phyloP scores from a whole-genome alignment of 2,113 vertebrate genomes.

The Haliaeetus leucogaster region DNA sequence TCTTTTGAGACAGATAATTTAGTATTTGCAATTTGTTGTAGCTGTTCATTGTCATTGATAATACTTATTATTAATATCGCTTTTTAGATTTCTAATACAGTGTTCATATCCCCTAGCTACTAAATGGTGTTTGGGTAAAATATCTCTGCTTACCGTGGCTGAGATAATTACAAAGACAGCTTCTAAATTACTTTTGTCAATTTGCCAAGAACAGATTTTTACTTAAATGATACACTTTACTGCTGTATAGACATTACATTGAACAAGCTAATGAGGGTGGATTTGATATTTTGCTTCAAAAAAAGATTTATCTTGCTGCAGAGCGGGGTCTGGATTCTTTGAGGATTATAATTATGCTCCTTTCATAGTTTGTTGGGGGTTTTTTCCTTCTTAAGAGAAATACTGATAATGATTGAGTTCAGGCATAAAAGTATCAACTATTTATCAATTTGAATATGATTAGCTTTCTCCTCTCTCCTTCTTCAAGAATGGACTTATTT shows the following conservation, averaged over 20 bases:
- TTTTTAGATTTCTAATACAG: background rate
- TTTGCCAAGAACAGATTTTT: conserved; percentile 41
- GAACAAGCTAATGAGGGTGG: background rate
- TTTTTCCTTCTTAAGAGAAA: background rate
- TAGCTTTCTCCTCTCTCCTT: background rate
- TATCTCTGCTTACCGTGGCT: background rate
- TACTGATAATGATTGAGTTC: background rate
- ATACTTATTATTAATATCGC: background rate
- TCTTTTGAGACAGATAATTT: background rate
- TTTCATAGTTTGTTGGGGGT: background rate
- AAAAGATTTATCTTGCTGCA: background rate
- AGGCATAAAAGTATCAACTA: background rate
- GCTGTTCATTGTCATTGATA: background rate
- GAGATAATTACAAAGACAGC: conserved; percentile 2
- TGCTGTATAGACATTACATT: background rate
- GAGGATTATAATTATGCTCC: background rate
- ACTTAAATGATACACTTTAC: conserved; percentile 19
- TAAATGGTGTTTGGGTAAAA: background rate
- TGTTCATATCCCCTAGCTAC: background rate
- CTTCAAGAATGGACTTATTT: background rate
- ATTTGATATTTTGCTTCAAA: conserved; percentile 29
- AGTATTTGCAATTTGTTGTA: background rate
- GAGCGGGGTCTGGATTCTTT: background rate
- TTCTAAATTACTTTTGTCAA: conserved; percentile 9
- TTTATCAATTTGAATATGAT: background rate